Evolutionary conservation across 1,140 invertebrate species (phyloP), one percentile per base, ranked within the genome.

Genomic region (Calephelis nemesis): DNA sequence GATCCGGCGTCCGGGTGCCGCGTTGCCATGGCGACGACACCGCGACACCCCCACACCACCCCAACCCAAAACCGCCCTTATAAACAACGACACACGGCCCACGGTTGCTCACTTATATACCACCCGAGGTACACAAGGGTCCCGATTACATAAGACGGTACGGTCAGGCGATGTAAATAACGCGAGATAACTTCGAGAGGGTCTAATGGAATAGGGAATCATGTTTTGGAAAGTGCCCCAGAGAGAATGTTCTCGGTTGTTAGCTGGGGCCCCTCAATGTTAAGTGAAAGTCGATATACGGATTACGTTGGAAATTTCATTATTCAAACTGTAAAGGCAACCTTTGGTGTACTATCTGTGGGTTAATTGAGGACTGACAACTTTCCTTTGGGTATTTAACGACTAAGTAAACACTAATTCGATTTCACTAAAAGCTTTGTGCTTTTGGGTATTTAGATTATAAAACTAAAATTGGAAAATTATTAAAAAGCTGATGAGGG

Each of bases 21-120:
- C 87, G 93, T 94, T 88, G 84, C 93, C 92, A 92, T 93, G 90
- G 88, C 91, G 84, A 94, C 93, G 91, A 93, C 93, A 92, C 92
- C 91, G 91, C 86, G 82, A 84, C 87, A 83, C 87, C 85, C 81
- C 81, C 78, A 54, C 50, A 52, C 82, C 74, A 82, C 82, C 75
- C 71, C 69, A 50, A 13, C 13, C 40, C 78, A 79, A 81, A 77
- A 78, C 65, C 77, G 74, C 74, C 81, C 82, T 74, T 88, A 85
- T 75, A 71, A 74, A 79, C 79, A 74, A 75, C 69, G 67, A 67
- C 74, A 76, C 72, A 87, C 69, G 78, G 73, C 65, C 74, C 82
- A 82, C 76, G 78, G 73, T 74, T 84, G 77, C 81, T 82, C 78
- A 82, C 80, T 85, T 90, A 87, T 88, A 77, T 87, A 82, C 78